These are phyloP conservation scores for Urophycis tenuis DNA, from an alignment of 2,797 vertebrate species.

Conservation along the genomic window DNA sequence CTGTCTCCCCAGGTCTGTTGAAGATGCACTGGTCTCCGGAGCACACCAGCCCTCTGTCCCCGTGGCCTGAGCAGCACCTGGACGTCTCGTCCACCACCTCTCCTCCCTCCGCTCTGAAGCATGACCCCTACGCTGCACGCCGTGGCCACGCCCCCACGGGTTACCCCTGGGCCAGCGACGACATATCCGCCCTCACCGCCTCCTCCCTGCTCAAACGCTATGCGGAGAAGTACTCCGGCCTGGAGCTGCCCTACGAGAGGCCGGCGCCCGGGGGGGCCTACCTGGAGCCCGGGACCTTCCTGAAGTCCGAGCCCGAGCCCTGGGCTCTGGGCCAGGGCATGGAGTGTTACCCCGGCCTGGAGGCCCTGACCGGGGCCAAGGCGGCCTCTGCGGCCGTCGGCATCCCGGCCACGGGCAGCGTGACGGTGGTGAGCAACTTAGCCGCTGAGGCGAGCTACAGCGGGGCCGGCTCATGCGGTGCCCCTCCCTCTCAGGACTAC, in stretches of 20 bases:
- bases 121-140: conserved; percentile 77
- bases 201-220: conserved; percentile 93
- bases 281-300: conserved; percentile 77
- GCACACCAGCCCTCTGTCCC: conserved; percentile 87
- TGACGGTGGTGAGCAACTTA: conserved; percentile 71
- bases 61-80: conserved; percentile 97
- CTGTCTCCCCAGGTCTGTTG: conserved; percentile 73
- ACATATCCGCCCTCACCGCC: conserved; percentile 91
- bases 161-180: conserved; percentile 92
- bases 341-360: conserved; percentile 76
- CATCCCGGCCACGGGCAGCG: conserved; percentile 70
- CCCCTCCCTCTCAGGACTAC: conserved; percentile 77
- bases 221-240: conserved; percentile 91
- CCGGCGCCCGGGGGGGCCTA: conserved; percentile 66
- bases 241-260: conserved; percentile 82
- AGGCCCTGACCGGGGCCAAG: conserved; percentile 71
- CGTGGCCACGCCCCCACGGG: conserved; percentile 76
- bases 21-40: conserved; percentile 99
- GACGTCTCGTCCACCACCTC: conserved; percentile 93
- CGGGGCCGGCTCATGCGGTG: conserved; percentile 49
- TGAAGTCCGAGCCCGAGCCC: conserved; percentile 82
- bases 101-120: conserved; percentile 81
- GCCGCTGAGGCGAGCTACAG: conserved; percentile 57
- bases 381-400: conserved; percentile 64
- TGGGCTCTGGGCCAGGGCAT: conserved; percentile 78